phyloP scores from a whole-genome alignment of 2,888 invertebrate species.

The Clusia tigrina region DNA sequence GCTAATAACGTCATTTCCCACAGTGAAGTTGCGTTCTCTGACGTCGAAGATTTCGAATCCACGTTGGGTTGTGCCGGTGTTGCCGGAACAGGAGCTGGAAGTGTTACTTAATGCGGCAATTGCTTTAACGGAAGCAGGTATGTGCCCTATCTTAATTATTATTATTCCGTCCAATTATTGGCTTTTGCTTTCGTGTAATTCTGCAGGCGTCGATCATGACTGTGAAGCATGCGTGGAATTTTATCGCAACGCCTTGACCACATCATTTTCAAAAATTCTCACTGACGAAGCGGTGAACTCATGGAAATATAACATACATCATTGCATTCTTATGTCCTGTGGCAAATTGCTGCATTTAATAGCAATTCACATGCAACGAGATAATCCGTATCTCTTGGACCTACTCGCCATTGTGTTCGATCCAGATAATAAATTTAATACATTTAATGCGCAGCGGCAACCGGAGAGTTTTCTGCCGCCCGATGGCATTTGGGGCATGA shows the following conservation, averaged over 20 bases:
- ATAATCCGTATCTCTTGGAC: slow-evolving; percentile 92
- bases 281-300: slow-evolving; percentile 97
- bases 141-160: slow-evolving; percentile 29
- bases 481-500: slow-evolving; percentile 66
- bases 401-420: slow-evolving; percentile 92
- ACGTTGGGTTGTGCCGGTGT: slow-evolving; percentile 96
- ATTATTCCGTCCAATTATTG: neutral
- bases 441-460: slow-evolving; percentile 61
- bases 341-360: slow-evolving; percentile 91
- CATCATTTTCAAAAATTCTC: slow-evolving; percentile 94
- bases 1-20: slow-evolving; percentile 74
- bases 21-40: slow-evolving; percentile 83
- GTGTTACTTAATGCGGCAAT: slow-evolving; percentile 88
- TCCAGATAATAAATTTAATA: slow-evolving; percentile 89
- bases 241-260: slow-evolving; percentile 91
- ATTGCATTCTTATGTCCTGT: slow-evolving; percentile 93
- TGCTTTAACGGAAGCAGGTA: slow-evolving; percentile 84
- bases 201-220: slow-evolving; percentile 83
- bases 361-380: slow-evolving; percentile 86
- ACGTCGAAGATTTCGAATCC: slow-evolving; percentile 97
- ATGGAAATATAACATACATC: slow-evolving; percentile 97
- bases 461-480: slow-evolving; percentile 58
- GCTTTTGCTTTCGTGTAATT: slow-evolving; percentile 11
- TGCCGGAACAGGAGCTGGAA: slow-evolving; percentile 96
- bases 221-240: slow-evolving; percentile 93